Evolutionary conservation across 2,113 vertebrate species (phyloP).

Genomic region (Carollia perspicillata): DNA sequence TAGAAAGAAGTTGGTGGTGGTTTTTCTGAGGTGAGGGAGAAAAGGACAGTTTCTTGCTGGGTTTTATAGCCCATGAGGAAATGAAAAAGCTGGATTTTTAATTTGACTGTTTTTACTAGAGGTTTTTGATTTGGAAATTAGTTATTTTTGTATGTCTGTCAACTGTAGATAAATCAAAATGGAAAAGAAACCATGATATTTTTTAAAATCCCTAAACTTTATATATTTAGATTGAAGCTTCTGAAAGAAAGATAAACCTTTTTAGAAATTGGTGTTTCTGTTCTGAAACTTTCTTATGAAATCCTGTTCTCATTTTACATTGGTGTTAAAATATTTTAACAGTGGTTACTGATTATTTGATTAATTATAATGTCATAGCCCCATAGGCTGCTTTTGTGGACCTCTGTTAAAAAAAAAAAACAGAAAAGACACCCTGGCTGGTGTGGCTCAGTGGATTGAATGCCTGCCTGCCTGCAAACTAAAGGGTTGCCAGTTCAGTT

Average conservation of each 20-base stretch:
- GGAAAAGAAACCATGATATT: background rate
- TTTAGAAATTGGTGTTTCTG: background rate
- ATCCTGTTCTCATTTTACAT: slow-evolving; percentile 26
- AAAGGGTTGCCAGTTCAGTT: no score
- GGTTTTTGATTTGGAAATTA: slow-evolving; percentile 29
- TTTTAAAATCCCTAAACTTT: background rate
- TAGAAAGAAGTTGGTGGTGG: background rate
- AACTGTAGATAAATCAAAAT: slow-evolving; percentile 24
- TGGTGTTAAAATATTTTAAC: slow-evolving; percentile 56
- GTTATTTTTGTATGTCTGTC: slow-evolving; percentile 52
- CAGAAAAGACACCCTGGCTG: no score
- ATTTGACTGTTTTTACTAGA: slow-evolving; percentile 31
- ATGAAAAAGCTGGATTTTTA: slow-evolving; percentile 43
- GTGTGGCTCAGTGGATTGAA: no score
- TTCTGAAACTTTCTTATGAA: slow-evolving; percentile 60
- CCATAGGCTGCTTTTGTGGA: background rate
- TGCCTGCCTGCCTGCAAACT: no score
- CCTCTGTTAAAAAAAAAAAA: slow-evolving; percentile 20
- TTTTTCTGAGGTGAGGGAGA: background rate
- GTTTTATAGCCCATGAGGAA: slow-evolving; percentile 13
- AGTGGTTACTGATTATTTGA: slow-evolving; percentile 33
- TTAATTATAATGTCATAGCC: background rate
- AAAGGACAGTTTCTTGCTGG: slow-evolving; percentile 5
- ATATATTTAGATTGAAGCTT: slow-evolving; percentile 46
- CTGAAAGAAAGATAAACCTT: slow-evolving; percentile 36